A percentile compares a stretch with the other conserved stretches of the same genome.
phyloP scores from a whole-genome alignment of 2,888 invertebrate genomes.

The Tenthredo notha region DNA sequence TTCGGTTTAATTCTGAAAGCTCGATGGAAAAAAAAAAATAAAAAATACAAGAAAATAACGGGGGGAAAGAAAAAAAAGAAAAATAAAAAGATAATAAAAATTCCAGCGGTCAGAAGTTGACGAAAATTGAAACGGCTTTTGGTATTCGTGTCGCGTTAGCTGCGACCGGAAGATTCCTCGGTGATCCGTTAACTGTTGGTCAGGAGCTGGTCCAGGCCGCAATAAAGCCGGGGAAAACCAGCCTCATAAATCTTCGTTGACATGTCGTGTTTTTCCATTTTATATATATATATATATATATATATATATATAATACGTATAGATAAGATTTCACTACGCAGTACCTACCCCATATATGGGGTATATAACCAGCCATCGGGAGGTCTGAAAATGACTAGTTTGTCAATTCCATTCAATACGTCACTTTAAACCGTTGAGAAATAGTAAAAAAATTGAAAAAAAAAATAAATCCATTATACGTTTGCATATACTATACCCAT shows the following conservation, averaged over 20 bases:
- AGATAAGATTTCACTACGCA: conserved; percentile 15
- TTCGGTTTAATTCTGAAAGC: neutral
- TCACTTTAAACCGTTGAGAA: neutral
- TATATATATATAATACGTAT: neutral
- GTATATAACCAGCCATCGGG: too few species aligned
- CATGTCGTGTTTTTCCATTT: conserved; percentile 29
- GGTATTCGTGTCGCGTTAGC: conserved; percentile 13
- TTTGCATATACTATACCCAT: too few species aligned
- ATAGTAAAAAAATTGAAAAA: neutral
- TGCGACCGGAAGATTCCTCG: conserved; percentile 34
- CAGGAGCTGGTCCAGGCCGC: conserved; percentile 8
- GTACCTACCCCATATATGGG: neutral
- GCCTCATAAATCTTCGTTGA: conserved; percentile 50
- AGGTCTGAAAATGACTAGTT: neutral
- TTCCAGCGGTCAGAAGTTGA: conserved; percentile 9
- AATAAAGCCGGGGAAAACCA: conserved; percentile 36
- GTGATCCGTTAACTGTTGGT: conserved; percentile 49
- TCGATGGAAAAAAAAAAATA: neutral
- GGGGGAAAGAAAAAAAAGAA: neutral
- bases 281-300: neutral
- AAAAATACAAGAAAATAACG: neutral
- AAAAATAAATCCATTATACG: neutral
- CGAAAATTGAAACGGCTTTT: conserved; percentile 42
- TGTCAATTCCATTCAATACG: neutral
- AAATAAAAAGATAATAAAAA: neutral